Base-by-base conservation (phyloP, 2,888 invertebrate species). In the Chymomyza fuscimana region DNA sequence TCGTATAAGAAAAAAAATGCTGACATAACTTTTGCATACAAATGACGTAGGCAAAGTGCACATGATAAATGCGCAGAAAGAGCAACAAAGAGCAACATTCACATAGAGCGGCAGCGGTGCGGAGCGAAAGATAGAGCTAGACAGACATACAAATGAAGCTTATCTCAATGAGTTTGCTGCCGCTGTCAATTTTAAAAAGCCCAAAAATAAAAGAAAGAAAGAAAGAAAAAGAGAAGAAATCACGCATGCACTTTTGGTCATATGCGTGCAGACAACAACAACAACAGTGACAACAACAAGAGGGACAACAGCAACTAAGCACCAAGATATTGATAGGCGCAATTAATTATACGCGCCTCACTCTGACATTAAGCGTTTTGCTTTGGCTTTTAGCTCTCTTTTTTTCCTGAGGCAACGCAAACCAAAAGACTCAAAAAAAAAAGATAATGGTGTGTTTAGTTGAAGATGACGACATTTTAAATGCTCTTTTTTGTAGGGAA, bases 261-360 rank as follows among this genome's bases (percentile, higher is more conserved):
- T 69, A 83, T 81, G 86, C 82, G 85, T 84, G 80, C 78, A 63
- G 68, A 60, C 59, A 54, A 36, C 61, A 61, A 61, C 61, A 61
- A 52, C 50, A 50, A 54, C 32, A 32, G 4, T 64, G 59, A 61
- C 76, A 63, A 52, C 71, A 65, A 60, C 58, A 67, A 22, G 62
- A 70, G 15, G 71, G 68, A 51, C 65, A 68, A 51, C 58, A 66
- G 46, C 61, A 65, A 59, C 73, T 66, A 67, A 69, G 72, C 78
- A 64, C 5, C 72, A 73, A 80, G 83, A 87, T 88, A 86, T 88
- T 86, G 86, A 86, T 86, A 88, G 86, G 87, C 79, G 87, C 86
- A 88, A 86, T 86, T 86, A 88, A 86, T 86, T 86, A 88, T 86
- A 86, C 88, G 79, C 88, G 84, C 79, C 78, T 87, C 89, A 75